These are phyloP conservation scores for Martes martes DNA, from an alignment of 2,113 vertebrate species.

Conservation along the genomic window DNA sequence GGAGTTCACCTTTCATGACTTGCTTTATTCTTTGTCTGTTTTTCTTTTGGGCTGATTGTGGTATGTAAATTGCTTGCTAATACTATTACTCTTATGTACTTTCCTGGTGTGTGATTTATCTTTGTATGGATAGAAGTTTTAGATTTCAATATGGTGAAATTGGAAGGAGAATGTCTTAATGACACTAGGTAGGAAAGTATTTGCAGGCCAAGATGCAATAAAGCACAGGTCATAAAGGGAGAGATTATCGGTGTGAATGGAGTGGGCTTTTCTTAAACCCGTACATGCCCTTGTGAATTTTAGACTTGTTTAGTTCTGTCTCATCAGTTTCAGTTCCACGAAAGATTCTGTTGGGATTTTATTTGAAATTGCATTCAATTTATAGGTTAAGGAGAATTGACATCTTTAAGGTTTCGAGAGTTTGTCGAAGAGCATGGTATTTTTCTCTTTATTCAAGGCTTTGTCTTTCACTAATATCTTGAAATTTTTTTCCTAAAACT, in stretches of 20 bases:
- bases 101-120: background rate
- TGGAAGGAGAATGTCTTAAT: background rate
- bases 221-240: background rate
- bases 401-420: background rate
- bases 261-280: background rate
- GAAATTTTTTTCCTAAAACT: background rate
- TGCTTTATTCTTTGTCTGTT: background rate
- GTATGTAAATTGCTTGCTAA: background rate
- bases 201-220: background rate
- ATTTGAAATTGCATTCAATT: background rate
- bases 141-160: background rate
- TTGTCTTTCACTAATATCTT: background rate
- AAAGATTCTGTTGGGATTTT: background rate
- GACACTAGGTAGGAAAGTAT: background rate
- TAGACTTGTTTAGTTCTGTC: background rate
- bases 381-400: background rate
- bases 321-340: background rate
- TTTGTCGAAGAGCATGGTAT: background rate
- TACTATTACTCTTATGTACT: background rate
- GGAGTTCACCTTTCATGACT: background rate
- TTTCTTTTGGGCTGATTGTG: background rate
- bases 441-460: background rate
- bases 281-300: rapidly evolving
- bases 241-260: background rate
- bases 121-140: background rate